These are phyloP conservation scores for Euphonia xanthogaster DNA, from an alignment of 2,797 vertebrate genomes.

Conservation along the genomic window DNA sequence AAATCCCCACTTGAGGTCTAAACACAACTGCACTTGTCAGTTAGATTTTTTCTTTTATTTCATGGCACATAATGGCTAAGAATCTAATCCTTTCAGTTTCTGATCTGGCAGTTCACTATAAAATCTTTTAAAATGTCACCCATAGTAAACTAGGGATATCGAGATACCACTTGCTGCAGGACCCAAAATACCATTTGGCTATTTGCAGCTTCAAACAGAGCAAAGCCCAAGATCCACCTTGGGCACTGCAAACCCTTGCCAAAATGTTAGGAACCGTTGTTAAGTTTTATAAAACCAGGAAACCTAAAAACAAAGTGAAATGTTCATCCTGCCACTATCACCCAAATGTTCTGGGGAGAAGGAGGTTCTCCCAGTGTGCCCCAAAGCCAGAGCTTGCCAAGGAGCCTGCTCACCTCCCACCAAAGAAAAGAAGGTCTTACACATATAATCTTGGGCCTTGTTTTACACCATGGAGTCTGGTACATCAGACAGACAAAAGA, in stretches of 20 bases:
- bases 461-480: not conserved
- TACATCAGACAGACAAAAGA: not conserved
- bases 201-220: not conserved
- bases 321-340: not conserved
- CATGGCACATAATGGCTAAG: not conserved
- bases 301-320: not conserved
- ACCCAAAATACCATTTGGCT: not conserved
- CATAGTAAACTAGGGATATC: not conserved
- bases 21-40: not conserved
- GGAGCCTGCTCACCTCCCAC: not conserved
- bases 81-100: not conserved
- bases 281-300: not conserved
- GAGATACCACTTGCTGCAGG: not conserved
- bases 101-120: not conserved
- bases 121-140: not conserved
- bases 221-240: not conserved
- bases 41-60: not conserved
- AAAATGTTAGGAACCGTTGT: not conserved
- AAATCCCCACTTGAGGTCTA: not conserved
- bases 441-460: not conserved
- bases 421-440: not conserved
- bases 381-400: not conserved
- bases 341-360: not conserved
- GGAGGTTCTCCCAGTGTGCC: accelerated
- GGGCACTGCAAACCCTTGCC: not conserved